Evolutionary conservation across 53 echinoderm and acorn worm genomes (phyloP).

Genomic region (Hippasteria phrygiana): DNA sequence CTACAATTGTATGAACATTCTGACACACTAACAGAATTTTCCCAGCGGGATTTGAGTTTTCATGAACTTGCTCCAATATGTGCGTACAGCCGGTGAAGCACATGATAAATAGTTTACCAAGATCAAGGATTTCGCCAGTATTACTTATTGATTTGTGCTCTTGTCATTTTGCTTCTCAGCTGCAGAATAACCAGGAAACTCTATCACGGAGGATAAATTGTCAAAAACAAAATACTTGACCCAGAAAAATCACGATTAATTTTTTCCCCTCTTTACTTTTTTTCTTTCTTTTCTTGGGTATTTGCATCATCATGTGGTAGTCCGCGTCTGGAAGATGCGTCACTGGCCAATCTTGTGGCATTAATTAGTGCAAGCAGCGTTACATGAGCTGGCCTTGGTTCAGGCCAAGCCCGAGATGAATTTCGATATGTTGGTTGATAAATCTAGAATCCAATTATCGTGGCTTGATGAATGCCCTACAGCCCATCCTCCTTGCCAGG

Average conservation of each 20-base stretch:
- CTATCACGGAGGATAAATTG: constrained; percentile 36
- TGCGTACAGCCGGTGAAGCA: too few relatives aligned
- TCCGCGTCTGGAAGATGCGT: constrained; percentile 44
- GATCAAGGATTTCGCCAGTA: constrained; percentile 41
- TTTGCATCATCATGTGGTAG: too few relatives aligned
- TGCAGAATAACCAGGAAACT: constrained; percentile 23
- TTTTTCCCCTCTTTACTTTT: constrained; percentile 7
- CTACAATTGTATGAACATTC: too few relatives aligned
- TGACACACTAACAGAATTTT: too few relatives aligned
- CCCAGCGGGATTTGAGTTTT: too few relatives aligned
- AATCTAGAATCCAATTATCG: constrained; percentile 71
- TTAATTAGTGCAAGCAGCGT: constrained; percentile 69
- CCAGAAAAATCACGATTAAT: constrained; percentile 41
- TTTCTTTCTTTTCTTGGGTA: background rate
- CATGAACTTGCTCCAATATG: too few relatives aligned
- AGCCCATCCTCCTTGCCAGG: constrained; percentile 60
- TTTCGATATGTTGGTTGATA: constrained; percentile 70
- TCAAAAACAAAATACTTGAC: constrained; percentile 59
- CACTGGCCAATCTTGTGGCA: constrained; percentile 61
- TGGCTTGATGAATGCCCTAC: constrained; percentile 66
- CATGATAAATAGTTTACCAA: constrained; percentile 16
- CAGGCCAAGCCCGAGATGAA: constrained; percentile 55
- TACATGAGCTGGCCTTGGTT: constrained; percentile 61
- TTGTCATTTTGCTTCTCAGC: constrained; percentile 4
- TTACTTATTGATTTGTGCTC: constrained; percentile 43